These are phyloP conservation scores for Lophotriccus pileatus DNA, from an alignment of 2,797 vertebrate genomes.

Conservation along the genomic window DNA sequence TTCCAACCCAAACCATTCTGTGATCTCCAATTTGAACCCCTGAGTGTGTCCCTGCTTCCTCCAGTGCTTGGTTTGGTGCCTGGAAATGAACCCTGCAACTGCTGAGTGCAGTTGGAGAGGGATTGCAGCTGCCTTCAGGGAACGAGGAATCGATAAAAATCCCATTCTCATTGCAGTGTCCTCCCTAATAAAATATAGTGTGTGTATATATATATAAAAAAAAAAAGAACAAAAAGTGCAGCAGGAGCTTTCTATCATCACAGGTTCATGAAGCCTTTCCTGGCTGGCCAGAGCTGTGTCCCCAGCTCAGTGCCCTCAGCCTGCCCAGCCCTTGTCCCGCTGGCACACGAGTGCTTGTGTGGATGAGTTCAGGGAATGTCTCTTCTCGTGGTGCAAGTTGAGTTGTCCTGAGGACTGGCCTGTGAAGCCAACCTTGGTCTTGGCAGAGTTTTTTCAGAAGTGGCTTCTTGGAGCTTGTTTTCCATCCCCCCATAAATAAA, in stretches of 20 bases:
- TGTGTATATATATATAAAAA: background rate
- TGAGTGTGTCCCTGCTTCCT: background rate
- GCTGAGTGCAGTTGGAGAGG: background rate
- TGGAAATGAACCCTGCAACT: background rate
- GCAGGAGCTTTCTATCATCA: background rate
- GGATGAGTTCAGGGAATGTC: background rate
- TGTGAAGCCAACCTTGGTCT: background rate
- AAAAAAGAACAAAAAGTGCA: background rate
- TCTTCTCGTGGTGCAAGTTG: background rate
- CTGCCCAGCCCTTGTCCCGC: background rate
- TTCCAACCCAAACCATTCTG: background rate
- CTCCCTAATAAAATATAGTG: background rate
- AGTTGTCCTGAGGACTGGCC: background rate
- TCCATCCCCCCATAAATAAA: background rate
- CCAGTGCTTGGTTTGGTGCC: background rate
- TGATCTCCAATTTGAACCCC: background rate
- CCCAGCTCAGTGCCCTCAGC: background rate
- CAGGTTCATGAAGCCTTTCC: background rate
- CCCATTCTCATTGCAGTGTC: background rate
- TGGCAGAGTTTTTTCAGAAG: background rate
- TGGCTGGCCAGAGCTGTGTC: background rate
- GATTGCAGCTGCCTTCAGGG: background rate
- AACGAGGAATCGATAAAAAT: background rate
- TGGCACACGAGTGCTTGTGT: background rate
- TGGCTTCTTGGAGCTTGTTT: background rate